Conservation (phyloP, 1,140 invertebrate genomes). For the Diorhabda sublineata region DNA sequence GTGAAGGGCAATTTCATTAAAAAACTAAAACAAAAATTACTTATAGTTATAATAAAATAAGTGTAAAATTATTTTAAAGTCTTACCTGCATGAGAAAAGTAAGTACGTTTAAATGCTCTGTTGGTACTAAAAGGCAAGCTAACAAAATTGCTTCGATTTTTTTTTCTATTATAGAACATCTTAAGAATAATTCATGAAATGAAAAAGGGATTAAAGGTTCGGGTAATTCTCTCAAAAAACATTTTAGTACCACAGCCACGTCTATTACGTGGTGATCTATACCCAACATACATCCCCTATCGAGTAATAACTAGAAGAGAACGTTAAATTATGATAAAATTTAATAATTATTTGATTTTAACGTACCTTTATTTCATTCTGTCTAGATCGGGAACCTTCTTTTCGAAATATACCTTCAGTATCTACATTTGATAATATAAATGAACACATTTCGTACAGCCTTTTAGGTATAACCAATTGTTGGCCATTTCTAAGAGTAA, state of each 20-base stretch:
- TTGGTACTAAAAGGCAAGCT: constrained; percentile 61
- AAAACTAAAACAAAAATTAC: constrained; percentile 47
- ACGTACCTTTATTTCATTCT: constrained; percentile 71
- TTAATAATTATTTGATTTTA: neutral
- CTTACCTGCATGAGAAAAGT: constrained; percentile 61
- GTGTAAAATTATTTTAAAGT: neutral
- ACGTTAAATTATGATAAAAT: neutral
- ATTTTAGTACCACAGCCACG: constrained; percentile 76
- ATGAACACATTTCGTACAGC: constrained; percentile 65
- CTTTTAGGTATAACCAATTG: constrained; percentile 70
- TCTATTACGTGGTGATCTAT: constrained; percentile 71
- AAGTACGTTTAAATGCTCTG: constrained; percentile 61
- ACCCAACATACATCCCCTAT: constrained; percentile 59
- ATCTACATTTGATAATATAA: constrained; percentile 61
- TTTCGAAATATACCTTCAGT: constrained; percentile 81
- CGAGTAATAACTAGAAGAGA: constrained; percentile 54
- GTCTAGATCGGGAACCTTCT: constrained; percentile 73
- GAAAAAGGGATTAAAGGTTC: constrained; percentile 71
- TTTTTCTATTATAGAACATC: constrained; percentile 57
- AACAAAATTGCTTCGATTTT: constrained; percentile 56
- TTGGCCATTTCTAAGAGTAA: constrained; percentile 54
- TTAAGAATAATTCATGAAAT: constrained; percentile 71
- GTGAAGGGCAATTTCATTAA: constrained; percentile 57
- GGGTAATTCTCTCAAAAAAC: constrained; percentile 75
- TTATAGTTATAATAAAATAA: neutral